Conservation (phyloP, 2,113 vertebrate species). For the Notothenia coriiceps region DNA sequence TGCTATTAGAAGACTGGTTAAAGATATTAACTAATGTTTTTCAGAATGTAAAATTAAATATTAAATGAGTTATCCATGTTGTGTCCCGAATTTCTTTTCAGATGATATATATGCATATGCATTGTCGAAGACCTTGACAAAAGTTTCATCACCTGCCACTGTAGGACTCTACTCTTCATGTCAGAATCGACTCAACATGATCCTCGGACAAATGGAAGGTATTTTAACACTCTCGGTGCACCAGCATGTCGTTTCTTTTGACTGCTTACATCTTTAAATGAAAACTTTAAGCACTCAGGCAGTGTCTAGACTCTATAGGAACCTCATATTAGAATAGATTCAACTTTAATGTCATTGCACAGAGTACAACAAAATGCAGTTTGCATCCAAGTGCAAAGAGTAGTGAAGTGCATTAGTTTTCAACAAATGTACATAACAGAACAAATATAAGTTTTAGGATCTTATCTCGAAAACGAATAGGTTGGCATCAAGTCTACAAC, state of each 20-base stretch:
- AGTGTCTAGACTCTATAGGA: neutral
- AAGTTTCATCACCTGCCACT: constrained; percentile 83
- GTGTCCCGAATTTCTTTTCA: constrained; percentile 42
- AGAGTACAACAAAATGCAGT: too few species aligned
- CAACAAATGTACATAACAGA: too few species aligned
- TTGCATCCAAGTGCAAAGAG: too few species aligned
- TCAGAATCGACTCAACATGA: constrained; percentile 77
- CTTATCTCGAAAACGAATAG: neutral
- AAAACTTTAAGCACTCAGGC: neutral
- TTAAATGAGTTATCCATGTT: neutral
- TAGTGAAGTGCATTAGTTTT: too few species aligned
- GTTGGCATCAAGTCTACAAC: neutral
- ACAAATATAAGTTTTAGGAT: neutral
- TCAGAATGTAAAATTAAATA: neutral
- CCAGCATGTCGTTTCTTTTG: neutral
- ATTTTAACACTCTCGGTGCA: constrained; percentile 14
- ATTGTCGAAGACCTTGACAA: constrained; percentile 84
- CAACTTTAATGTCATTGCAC: too few species aligned
- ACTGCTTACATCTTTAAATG: neutral
- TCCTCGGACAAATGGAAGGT: constrained; percentile 84
- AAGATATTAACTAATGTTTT: too few species aligned
- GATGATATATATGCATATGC: constrained; percentile 85
- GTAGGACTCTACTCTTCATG: constrained; percentile 88
- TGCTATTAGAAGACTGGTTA: neutral
- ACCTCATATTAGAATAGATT: too few species aligned